phyloP scores from a whole-genome alignment of 1,140 invertebrate species.

The Odontomachus brunneus region DNA sequence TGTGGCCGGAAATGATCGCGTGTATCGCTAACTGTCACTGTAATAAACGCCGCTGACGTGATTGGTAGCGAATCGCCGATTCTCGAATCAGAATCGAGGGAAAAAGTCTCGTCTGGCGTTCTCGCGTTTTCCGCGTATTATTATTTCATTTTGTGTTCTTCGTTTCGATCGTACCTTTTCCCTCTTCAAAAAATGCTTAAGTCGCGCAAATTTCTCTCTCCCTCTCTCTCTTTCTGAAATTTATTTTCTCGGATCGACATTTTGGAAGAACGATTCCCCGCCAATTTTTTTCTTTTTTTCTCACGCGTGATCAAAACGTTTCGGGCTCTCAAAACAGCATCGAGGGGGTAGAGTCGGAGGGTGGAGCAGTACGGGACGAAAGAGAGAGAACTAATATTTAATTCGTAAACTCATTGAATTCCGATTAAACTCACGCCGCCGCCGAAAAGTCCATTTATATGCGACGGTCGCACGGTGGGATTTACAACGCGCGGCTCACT shows the following conservation, averaged over 20 bases:
- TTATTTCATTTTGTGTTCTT: neutral
- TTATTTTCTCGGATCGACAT: neutral
- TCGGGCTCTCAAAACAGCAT: neutral
- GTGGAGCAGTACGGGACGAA: neutral
- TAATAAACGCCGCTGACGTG: too few species aligned
- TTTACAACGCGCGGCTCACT: constrained; percentile 15
- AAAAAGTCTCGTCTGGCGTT: too few species aligned
- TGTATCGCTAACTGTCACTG: neutral
- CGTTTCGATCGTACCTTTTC: too few species aligned
- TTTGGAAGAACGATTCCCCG: too few species aligned
- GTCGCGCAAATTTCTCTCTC: neutral
- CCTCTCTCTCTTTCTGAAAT: neutral
- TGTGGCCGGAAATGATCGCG: constrained; percentile 51
- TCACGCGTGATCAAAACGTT: too few species aligned
- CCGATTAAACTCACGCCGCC: constrained; percentile 19
- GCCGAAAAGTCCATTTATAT: constrained; percentile 28
- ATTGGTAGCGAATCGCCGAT: neutral
- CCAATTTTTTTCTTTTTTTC: too few species aligned
- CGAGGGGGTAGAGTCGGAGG: neutral
- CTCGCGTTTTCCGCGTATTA: too few species aligned
- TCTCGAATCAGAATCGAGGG: neutral
- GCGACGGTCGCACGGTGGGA: neutral
- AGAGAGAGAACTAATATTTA: constrained; percentile 38
- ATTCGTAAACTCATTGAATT: constrained; percentile 49
- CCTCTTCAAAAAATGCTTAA: too few species aligned